phyloP scores from a whole-genome alignment of 1,140 invertebrate genomes.

The Prorops nasuta region DNA sequence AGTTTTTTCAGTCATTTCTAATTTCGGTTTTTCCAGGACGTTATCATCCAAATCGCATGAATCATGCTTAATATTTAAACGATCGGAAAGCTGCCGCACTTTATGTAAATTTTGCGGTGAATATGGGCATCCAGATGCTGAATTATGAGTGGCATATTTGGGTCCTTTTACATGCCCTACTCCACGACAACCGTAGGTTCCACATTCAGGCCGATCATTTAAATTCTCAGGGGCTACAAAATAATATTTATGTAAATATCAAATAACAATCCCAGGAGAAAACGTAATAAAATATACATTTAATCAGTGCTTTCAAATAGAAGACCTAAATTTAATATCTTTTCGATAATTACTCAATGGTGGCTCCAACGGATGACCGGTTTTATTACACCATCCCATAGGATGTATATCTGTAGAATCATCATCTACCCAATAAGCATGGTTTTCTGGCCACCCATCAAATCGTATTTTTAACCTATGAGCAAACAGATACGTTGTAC shows the following conservation, averaged over 20 bases:
- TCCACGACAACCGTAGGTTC: conserved; percentile 75
- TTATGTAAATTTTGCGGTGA: conserved; percentile 68
- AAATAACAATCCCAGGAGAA: too few relatives aligned
- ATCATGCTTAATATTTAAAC: conserved; percentile 53
- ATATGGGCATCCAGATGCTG: conserved; percentile 83
- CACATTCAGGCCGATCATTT: conserved; percentile 64
- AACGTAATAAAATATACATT: not conserved
- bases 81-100: conserved; percentile 58
- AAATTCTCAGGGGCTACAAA: conserved; percentile 62
- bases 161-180: conserved; percentile 76
- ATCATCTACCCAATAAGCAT: conserved; percentile 88
- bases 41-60: conserved; percentile 46
- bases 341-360: conserved; percentile 65
- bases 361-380: conserved; percentile 80
- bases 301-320: not conserved
- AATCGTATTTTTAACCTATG: conserved; percentile 77
- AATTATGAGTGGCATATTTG: conserved; percentile 73
- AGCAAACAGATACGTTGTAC: not conserved
- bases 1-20: conserved; percentile 42
- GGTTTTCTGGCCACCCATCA: conserved; percentile 86
- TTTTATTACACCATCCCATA: conserved; percentile 85
- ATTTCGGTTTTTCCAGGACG: conserved; percentile 35
- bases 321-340: too few relatives aligned
- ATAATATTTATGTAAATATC: conserved; percentile 1
- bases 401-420: conserved; percentile 90